phyloP scores from a whole-genome alignment of 2,113 vertebrate genomes.

The Laterallus jamaicensis region DNA sequence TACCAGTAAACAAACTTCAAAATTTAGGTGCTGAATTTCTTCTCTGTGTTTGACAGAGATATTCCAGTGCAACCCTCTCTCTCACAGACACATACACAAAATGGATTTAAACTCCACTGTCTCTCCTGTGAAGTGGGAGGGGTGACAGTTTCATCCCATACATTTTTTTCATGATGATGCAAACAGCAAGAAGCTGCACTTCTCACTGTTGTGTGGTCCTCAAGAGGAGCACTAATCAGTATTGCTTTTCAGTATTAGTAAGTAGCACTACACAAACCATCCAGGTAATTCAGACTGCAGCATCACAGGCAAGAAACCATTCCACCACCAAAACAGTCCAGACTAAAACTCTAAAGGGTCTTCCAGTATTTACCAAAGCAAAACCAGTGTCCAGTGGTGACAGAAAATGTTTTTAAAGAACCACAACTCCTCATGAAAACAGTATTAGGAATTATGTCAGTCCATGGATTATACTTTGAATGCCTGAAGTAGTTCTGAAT shows the following conservation, averaged over 20 bases:
- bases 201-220: rapidly evolving
- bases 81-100: rapidly evolving
- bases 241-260: not conserved
- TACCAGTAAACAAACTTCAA: not conserved
- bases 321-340: not conserved
- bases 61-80: not conserved
- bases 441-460: not conserved
- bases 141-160: not conserved
- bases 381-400: not conserved
- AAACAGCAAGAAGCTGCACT: not conserved
- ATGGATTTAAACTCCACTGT: not conserved
- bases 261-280: not conserved
- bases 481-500: not conserved
- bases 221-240: not conserved
- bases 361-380: not conserved
- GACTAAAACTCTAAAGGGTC: not conserved
- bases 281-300: not conserved
- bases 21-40: not conserved
- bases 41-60: not conserved
- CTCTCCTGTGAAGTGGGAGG: not conserved
- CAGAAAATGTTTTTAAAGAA: not conserved
- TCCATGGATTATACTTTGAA: not conserved
- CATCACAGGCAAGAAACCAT: not conserved
- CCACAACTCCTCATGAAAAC: not conserved
- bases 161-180: not conserved